Base-by-base conservation (phyloP, 2,113 vertebrate genomes). In the Rhadina sibilatrix region DNA sequence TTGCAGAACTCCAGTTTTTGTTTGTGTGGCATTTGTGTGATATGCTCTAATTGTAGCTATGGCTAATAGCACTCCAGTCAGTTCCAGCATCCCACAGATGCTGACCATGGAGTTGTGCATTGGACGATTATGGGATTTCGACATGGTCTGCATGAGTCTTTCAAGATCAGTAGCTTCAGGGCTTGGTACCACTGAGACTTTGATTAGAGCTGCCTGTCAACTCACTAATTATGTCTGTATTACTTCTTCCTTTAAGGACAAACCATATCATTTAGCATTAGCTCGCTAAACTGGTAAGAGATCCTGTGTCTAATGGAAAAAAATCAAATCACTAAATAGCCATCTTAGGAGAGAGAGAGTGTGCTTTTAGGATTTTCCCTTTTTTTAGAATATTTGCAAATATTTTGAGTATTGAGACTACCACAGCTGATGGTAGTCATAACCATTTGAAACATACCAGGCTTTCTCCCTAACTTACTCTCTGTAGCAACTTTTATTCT, bases 151-250 rank as follows among this genome's bases (percentile, higher is more conserved):
- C 27, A 1, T 72, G 50, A 94, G 40, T 94, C 78, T 93, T 95
- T 94, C 72, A 88, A 87, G 93, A 96, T 96, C 82, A 57, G 89
- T 91, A 89, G 93, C 95, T 95, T 40, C 76, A 64, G 95, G 93
- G 75, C 93, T 94, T 77, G 38, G 57, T 92, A 44, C 75, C 46
- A 54, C 88, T 65, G 95, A 96, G 91, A 52, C 88, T 96, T 96
- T 84, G 93, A 97, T 96, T 97, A 96, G 84, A 83, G 52, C 90
- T 94, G 90, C 87, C 90, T 96, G 84, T 95, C 91, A 96, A 61
- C 69, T 66, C 23, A 17, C 84, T 94, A 91, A 96, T 97, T 97
- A 95, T 81, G 52, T 90, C 90, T 96, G 15, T 90, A 81, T 96
- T 92, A 90, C 65, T 95, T 74, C 85, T 90, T 95, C 81, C 66